Base-by-base conservation (phyloP, 2,888 invertebrate genomes). In the Athetis lepigone region DNA sequence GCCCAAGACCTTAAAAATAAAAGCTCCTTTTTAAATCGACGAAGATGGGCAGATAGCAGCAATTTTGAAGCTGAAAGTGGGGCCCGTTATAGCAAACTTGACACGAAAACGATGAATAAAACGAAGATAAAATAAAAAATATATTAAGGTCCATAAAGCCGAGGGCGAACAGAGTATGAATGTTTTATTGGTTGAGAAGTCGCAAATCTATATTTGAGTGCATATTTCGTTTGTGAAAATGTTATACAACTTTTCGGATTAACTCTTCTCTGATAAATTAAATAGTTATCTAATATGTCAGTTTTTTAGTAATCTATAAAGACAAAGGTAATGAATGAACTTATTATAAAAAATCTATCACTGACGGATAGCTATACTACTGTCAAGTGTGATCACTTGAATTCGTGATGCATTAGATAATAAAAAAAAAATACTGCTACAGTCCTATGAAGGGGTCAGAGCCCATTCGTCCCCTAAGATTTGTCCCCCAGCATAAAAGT, bases 61-160 rank as follows among this genome's bases (percentile, higher is more conserved):
- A 51, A 58, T 59, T 81, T 82, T 75, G 55, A 50, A 69, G 64
- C 45, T 39, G 40, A 81, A 80, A 76, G 71, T 68, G 62, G 59
- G 33, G 25, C 47, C 73, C 74, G 77, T 84, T 79, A 82, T 70
- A 79, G 76, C 75, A 75, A 69, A 79, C 83, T 82, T 83, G 81
- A 82, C 79, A 77, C 68, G 74, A 81, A 84, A 84, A 80, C 82
- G 83, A 87, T 83, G 83, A 85, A 85, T 83, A 84, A 77, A 75
- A 74, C 54, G 70, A 68, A 84, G 83, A 85, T 86, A 84, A 86
- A 88, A 88, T 86, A 85, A 87, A 85, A 82, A 80, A 85, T 85
- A 86, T 86, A 88, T 86, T 84, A 82, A 76, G 75, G 78, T 75
- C 79, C 80, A 81, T 83, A 83, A 82, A 81, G 68, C 80, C 81